Evolutionary conservation across 2,888 invertebrate genomes (phyloP).

Genomic region (Mechanitis messenoides): DNA sequence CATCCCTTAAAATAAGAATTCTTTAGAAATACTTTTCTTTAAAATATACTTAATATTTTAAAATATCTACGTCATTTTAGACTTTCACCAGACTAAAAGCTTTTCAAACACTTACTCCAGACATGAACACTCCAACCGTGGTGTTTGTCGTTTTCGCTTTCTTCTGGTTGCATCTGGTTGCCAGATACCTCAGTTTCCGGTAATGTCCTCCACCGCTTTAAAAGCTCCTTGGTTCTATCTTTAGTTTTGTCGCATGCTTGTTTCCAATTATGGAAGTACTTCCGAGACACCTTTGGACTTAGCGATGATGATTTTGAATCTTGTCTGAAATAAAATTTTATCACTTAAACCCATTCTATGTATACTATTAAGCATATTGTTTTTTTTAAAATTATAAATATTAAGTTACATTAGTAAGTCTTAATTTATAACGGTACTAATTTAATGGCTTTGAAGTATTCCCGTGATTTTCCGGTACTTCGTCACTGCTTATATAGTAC

Average conservation of each 20-base stretch:
- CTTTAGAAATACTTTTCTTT: too few relatives aligned
- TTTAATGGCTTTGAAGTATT: too few relatives aligned
- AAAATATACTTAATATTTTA: too few relatives aligned
- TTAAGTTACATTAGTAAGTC: too few relatives aligned
- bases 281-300: slow-evolving; percentile 80
- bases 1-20: too few relatives aligned
- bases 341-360: too few relatives aligned
- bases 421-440: too few relatives aligned
- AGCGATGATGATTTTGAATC: slow-evolving; percentile 59
- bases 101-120: slow-evolving; percentile 78
- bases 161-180: slow-evolving; percentile 56
- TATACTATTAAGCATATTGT: too few relatives aligned
- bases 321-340: slow-evolving; percentile 47
- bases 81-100: not conserved
- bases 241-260: slow-evolving; percentile 86
- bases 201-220: slow-evolving; percentile 82
- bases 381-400: too few relatives aligned
- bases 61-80: not conserved
- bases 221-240: slow-evolving; percentile 83
- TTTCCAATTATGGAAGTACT: slow-evolving; percentile 84
- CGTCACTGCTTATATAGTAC: too few relatives aligned
- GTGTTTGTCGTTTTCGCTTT: slow-evolving; percentile 63
- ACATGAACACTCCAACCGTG: slow-evolving; percentile 86
- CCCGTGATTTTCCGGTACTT: too few relatives aligned
- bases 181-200: slow-evolving; percentile 73